Conservation (phyloP, 2,113 vertebrate genomes). For the Megaceryle maxima region DNA sequence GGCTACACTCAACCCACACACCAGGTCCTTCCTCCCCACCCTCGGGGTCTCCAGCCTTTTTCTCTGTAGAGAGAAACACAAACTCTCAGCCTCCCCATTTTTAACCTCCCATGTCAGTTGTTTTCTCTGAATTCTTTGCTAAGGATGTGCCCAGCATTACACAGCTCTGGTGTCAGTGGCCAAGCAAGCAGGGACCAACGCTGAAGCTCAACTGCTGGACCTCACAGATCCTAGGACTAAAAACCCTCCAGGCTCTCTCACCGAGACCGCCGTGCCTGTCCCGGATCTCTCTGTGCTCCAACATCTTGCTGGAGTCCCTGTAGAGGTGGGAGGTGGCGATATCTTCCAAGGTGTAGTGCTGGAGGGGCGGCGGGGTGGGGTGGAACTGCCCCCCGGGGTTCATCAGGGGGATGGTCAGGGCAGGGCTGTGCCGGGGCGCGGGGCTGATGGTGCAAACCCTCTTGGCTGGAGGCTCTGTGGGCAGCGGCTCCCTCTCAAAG, state of each 20-base stretch:
- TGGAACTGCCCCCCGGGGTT: slow-evolving; percentile 87
- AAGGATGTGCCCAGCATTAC: neutral
- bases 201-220: neutral
- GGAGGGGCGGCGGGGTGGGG: slow-evolving; percentile 93
- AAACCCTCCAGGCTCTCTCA: slow-evolving; percentile 56
- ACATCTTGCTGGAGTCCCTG: slow-evolving; percentile 87
- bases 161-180: accelerated
- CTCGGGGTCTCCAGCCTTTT: neutral
- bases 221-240: neutral
- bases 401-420: slow-evolving; percentile 84
- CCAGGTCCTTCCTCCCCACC: neutral
- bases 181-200: neutral
- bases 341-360: slow-evolving; percentile 97
- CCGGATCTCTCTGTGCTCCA: slow-evolving; percentile 92
- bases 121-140: neutral
- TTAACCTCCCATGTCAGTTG: neutral
- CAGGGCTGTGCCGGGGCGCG: slow-evolving; percentile 94
- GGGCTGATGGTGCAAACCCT: slow-evolving; percentile 98
- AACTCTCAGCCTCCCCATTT: neutral
- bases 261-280: slow-evolving; percentile 85
- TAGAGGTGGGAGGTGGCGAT: slow-evolving; percentile 92
- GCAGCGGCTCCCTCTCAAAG: slow-evolving; percentile 87
- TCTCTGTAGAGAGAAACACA: neutral
- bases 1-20: neutral
- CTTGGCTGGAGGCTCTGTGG: slow-evolving; percentile 90